phyloP scores from a whole-genome alignment of 2,888 invertebrate species.

The Megaustenia siamemsis region DNA sequence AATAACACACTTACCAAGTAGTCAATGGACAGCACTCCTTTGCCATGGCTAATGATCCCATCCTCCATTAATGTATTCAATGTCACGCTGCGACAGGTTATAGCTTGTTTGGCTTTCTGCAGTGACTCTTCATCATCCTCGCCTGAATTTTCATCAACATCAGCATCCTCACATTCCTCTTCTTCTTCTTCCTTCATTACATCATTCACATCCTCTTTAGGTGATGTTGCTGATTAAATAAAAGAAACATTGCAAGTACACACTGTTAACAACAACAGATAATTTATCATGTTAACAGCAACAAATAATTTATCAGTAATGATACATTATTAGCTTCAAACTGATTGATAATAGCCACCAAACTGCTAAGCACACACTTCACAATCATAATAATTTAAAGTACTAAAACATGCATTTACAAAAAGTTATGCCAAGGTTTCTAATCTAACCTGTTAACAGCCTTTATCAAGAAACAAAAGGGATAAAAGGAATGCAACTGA shows the following conservation, averaged over 20 bases:
- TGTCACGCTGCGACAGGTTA: slow-evolving; percentile 84
- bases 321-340: no score
- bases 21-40: slow-evolving; percentile 92
- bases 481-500: no score
- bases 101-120: slow-evolving; percentile 64
- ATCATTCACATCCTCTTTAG: slow-evolving; percentile 58
- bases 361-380: no score
- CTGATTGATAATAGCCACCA: no score
- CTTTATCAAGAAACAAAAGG: no score
- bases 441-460: no score
- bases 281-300: no score
- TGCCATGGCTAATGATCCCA: slow-evolving; percentile 90
- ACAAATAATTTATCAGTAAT: no score
- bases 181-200: slow-evolving; percentile 66
- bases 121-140: slow-evolving; percentile 44
- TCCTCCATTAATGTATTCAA: slow-evolving; percentile 92
- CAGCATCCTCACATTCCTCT: slow-evolving; percentile 61
- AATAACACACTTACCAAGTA: slow-evolving; percentile 86
- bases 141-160: slow-evolving; percentile 66
- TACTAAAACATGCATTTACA: no score
- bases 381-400: no score
- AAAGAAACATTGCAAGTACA: not conserved
- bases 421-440: no score
- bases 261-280: no score
- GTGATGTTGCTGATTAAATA: not conserved